These are phyloP conservation scores for Synergus japonicus DNA, from an alignment of 2,888 invertebrate genomes.

Conservation along the genomic window DNA sequence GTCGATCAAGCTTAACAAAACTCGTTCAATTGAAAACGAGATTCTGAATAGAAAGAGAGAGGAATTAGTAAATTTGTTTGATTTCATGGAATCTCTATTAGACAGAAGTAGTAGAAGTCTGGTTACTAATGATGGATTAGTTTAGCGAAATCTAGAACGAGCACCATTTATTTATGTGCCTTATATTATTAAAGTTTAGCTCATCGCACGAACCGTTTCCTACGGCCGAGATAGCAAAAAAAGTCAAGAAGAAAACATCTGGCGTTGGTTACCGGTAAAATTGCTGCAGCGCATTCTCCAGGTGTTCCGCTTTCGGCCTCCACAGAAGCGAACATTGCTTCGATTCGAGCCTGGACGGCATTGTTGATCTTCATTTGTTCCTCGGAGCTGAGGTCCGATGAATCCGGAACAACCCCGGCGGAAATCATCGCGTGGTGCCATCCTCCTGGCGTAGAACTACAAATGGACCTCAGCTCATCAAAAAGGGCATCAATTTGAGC, in stretches of 20 bases:
- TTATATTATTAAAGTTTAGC: not conserved
- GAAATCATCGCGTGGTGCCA: slow-evolving; percentile 61
- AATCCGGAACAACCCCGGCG: slow-evolving; percentile 42
- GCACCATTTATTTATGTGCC: slow-evolving; percentile 16
- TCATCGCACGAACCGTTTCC: slow-evolving; percentile 33
- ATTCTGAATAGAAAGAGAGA: slow-evolving; percentile 36
- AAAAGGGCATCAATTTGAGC: slow-evolving; percentile 89
- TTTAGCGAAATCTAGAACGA: slow-evolving; percentile 22
- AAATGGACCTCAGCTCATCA: slow-evolving; percentile 82
- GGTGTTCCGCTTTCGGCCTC: slow-evolving; percentile 73
- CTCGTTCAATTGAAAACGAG: slow-evolving; percentile 18
- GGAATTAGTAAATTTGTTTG: slow-evolving; percentile 36
- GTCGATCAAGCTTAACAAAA: not conserved
- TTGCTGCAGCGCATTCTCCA: slow-evolving; percentile 72
- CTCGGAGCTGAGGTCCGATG: slow-evolving; percentile 59
- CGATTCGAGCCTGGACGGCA: slow-evolving; percentile 91
- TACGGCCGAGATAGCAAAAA: slow-evolving; percentile 28
- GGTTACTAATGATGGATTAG: slow-evolving; percentile 19
- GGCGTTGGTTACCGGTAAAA: slow-evolving; percentile 66
- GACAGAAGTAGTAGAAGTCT: not conserved
- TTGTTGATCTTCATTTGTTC: slow-evolving; percentile 80
- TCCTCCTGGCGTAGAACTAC: slow-evolving; percentile 74
- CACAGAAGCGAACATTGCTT: slow-evolving; percentile 85
- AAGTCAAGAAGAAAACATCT: slow-evolving; percentile 36
- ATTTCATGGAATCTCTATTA: slow-evolving; percentile 17